Percentiles rank a stretch among this genome's conserved stretches.
Conservation (phyloP, 2,888 invertebrate species). For the Melolontha melolontha region DNA sequence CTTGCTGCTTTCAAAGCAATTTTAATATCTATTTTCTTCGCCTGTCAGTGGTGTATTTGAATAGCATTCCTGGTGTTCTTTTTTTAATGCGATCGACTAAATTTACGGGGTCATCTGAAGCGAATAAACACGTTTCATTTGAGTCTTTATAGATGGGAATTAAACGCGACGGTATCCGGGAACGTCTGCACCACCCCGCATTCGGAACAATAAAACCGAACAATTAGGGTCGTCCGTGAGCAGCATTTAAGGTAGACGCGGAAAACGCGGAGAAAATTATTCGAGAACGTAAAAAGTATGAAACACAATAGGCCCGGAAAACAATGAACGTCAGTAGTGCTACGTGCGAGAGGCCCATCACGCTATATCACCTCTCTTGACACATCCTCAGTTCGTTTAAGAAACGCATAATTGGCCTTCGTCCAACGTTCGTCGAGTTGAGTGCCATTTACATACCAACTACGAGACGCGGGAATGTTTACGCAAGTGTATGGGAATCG, state of each 20-base stretch:
- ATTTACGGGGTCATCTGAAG: slow-evolving; percentile 24
- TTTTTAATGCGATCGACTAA: background rate
- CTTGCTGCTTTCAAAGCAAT: too few relatives aligned
- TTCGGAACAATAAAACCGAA: slow-evolving; percentile 28
- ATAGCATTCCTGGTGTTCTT: too few relatives aligned
- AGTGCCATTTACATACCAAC: slow-evolving; percentile 27
- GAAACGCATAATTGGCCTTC: slow-evolving; percentile 22
- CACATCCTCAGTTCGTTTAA: slow-evolving; percentile 1
- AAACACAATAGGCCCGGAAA: slow-evolving; percentile 15
- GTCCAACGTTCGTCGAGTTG: slow-evolving; percentile 16
- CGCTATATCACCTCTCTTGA: slow-evolving; percentile 9
- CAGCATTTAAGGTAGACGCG: slow-evolving; percentile 20
- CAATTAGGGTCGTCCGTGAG: slow-evolving; percentile 22
- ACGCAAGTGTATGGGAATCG: slow-evolving; percentile 31
- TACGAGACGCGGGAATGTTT: slow-evolving; percentile 24
- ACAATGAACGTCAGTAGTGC: background rate
- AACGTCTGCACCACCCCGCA: slow-evolving; percentile 9
- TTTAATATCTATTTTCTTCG: too few relatives aligned
- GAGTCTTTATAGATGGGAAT: background rate
- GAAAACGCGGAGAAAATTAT: slow-evolving; percentile 3
- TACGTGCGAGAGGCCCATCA: background rate
- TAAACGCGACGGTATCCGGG: slow-evolving; percentile 4
- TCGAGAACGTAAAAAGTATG: background rate
- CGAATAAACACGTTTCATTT: slow-evolving; percentile 11
- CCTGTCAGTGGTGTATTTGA: too few relatives aligned